Evolutionary conservation across 2,113 vertebrate species (phyloP), one percentile per base, ranked within the genome.

Genomic region (Passer domesticus): DNA sequence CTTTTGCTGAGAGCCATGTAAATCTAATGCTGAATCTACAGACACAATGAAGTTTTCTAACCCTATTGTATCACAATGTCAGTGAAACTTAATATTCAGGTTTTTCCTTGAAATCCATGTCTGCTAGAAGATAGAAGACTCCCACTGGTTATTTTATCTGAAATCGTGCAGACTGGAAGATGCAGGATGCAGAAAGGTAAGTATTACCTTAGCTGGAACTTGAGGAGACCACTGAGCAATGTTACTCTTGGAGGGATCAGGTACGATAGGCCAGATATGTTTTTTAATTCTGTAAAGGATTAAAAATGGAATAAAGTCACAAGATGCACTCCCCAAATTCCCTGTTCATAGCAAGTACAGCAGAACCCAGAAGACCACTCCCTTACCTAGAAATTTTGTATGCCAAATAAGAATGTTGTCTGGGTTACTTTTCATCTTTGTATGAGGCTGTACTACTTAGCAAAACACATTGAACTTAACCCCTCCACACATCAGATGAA

Each of bases 191-290:
- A 50, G 43, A 92, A 91, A 56, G 30, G 23, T n/a, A 39, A 97
- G 3, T 82, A 91, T 98, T 98, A 99, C 99, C 98, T 98, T 98
- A 20, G 97, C 89, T 62, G 98, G 98, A 76, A 98, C 98, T 83
- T 99, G 99, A 87, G 99, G 99, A 83, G 99, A 99, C 99, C 99
- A 99, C 91, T 98, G 98, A 59, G 99, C 98, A 84, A 99, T 98
- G 69, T 98, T 99, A 97, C 99, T 99, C 93, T 99, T 98, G 80
- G 98, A 98, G 47, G 99, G 99, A 97, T 99, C 98, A 68, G 99
- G 99, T 85, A 99, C 99, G 10, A 98, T 98, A 35, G 99, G 99
- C 99, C 99, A 99, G 82, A 99, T 98, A 82, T 98, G 98, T 66
- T 98, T 98, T 96, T 99, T 99, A 95, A 99, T 99, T 93, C 99